phyloP scores from a whole-genome alignment of 1,140 invertebrate genomes.

The Reticulitermes speratus region DNA sequence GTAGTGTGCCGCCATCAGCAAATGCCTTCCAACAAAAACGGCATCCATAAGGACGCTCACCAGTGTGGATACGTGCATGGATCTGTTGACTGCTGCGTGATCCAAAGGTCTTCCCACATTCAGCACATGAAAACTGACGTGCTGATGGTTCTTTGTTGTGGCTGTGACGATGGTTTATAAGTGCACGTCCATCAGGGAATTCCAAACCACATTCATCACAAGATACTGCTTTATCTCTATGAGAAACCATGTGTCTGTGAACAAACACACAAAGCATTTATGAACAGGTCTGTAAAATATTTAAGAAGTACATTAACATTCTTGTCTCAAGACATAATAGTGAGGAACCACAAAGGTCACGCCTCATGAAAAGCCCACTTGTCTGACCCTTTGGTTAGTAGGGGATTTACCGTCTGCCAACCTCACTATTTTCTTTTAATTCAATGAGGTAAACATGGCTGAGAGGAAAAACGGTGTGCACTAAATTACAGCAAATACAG shows the following conservation, averaged over 20 bases:
- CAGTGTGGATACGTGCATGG: constrained; percentile 84
- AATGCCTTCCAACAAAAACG: constrained; percentile 98
- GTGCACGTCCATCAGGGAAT: constrained; percentile 65
- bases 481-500: no score
- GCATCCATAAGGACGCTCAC: constrained; percentile 84
- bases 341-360: no score
- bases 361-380: no score
- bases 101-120: constrained; percentile 81
- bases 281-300: no score
- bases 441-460: no score
- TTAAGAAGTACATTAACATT: no score
- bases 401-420: no score
- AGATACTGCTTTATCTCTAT: constrained; percentile 65
- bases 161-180: constrained; percentile 62
- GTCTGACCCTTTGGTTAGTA: no score
- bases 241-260: constrained; percentile 62
- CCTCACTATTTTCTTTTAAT: no score
- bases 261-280: background rate
- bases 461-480: no score
- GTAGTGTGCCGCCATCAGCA: constrained; percentile 94
- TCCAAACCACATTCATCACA: constrained; percentile 71
- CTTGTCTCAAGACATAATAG: no score
- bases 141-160: constrained; percentile 57
- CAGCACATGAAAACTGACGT: constrained; percentile 77
- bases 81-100: constrained; percentile 90